Base-by-base conservation (phyloP, 2,888 invertebrate species). In the Mayetiola destructor region DNA sequence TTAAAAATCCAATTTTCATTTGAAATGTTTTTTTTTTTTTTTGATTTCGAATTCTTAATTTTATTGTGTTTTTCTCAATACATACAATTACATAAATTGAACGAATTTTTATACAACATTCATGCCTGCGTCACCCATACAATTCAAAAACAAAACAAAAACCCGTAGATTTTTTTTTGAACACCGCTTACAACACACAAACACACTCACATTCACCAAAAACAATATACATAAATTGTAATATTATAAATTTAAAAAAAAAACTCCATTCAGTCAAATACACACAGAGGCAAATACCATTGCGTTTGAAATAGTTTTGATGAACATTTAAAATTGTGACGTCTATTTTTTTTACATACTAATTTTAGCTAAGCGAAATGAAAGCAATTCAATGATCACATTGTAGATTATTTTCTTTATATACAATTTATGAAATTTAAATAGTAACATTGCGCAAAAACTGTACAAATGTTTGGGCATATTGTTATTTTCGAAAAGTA, bases 11-110 rank as follows among this genome's bases (percentile, higher is more conserved):
- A 37, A 16, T 58, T 55, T 48, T 56, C 56, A 62, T 61, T 55
- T 59, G 56, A 59, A 60, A 60, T 60, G 40, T 60, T 59, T 61
- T 61, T 61, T 48, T 37, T 59, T 61, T 55, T 56, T 40, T 58
- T 61, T 60, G 35, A 18, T 23, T 35, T 54, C 23, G 54, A 61
- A 56, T 54, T 57, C 60, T 58, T 56, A 59, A 18, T 4, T 27
- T 29, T 29, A 23, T 29, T 54, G 29, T 20, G 16, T 18, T 30
- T n/a, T 18, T 20, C 18, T 8, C 14, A 6, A 42, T 21, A n/a
- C 18, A 8, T 20, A 18, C 10, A 55, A 16, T n/a, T 9, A 52
- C 8, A 53, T 10, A 30, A 29, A 53, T 2, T 27, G 8, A 30
- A 30, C 16, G 8, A 30, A 53, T 3, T 5, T 29, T 18, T 8